Base-by-base conservation (phyloP, 2,797 vertebrate genomes). In the Tauraco hartlaubi region DNA sequence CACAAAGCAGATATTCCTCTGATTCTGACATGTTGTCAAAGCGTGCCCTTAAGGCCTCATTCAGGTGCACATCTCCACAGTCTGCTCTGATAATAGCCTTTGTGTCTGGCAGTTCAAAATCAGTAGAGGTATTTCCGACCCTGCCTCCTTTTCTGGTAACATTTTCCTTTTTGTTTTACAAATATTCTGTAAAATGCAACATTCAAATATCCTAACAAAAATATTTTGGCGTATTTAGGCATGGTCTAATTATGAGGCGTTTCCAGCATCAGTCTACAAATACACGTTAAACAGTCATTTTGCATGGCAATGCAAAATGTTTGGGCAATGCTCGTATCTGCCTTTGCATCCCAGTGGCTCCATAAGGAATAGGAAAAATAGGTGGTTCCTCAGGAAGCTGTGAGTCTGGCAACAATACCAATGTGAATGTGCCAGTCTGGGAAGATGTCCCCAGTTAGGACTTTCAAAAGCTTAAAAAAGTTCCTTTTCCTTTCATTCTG, bases 41-140 rank as follows among this genome's bases (percentile, higher is more conserved):
- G 86, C 31, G 63, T 51, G 52, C 71, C 93, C 81, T 64, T 64
- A 85, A 89, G 94, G 90, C 67, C 64, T 92, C 63, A 77, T 87
- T 94, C 5, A 31, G 52, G 90, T 77, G 39, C 58, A 44, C 72
- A 74, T 76, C 67, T 95, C 83, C 81, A 71, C 71, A 66, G 84
- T 91, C 80, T 93, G 71, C 74, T 96, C 78, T 85, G 25, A 31
- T 95, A 96, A 93, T 89, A 93, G 71, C 41, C 33, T 91, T 93
- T 92, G 55, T 77, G 94, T 93, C 94, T 97, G 88, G 63, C 74
- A 86, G 83, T 29, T 93, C 59, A 92, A 90, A 89, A 87, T 92
- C 68, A 86, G 63, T 54, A 76, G 33, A 73, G n/a, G 28, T 75
- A 78, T 72, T 90, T 93, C 76, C 66, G 77, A 86, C 29, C 73